Evolutionary conservation across 1,140 invertebrate species (phyloP).

Genomic region (Pteromalus puparum): DNA sequence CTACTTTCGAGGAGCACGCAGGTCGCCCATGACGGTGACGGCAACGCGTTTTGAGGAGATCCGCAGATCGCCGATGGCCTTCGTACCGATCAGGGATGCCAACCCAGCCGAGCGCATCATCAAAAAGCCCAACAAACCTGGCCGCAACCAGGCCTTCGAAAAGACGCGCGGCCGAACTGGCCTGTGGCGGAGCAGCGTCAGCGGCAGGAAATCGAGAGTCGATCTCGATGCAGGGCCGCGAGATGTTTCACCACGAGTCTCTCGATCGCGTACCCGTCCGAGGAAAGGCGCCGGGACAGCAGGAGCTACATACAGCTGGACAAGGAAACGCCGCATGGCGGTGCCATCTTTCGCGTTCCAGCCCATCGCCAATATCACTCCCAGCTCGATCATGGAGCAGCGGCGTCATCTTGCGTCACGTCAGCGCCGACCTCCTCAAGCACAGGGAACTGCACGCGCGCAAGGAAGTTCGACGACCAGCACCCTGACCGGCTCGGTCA

Average conservation of each 20-base stretch:
- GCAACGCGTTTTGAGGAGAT: slow-evolving; percentile 70
- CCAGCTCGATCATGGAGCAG: slow-evolving; percentile 73
- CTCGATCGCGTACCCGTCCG: slow-evolving; percentile 68
- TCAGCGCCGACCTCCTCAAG: slow-evolving; percentile 72
- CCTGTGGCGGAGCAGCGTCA: slow-evolving; percentile 72
- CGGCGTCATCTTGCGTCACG: slow-evolving; percentile 72
- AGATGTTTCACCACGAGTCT: slow-evolving; percentile 68
- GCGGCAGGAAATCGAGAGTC: slow-evolving; percentile 68
- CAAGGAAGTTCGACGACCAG: slow-evolving; percentile 73
- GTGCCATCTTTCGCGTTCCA: slow-evolving; percentile 70
- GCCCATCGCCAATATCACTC: slow-evolving; percentile 71
- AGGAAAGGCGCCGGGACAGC: slow-evolving; percentile 64
- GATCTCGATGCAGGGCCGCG: slow-evolving; percentile 60
- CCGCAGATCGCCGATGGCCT: slow-evolving; percentile 71
- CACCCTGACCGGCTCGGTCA: slow-evolving; percentile 68
- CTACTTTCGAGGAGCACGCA: slow-evolving; percentile 73
- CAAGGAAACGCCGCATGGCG: slow-evolving; percentile 66
- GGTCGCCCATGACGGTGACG: slow-evolving; percentile 71
- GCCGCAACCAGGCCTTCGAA: slow-evolving; percentile 71
- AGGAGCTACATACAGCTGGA: slow-evolving; percentile 57
- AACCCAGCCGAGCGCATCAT: slow-evolving; percentile 63
- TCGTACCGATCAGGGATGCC: slow-evolving; percentile 68
- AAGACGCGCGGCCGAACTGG: slow-evolving; percentile 72
- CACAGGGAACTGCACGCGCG: slow-evolving; percentile 71
- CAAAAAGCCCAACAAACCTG: slow-evolving; percentile 70